Evolutionary conservation across 2,797 vertebrate genomes (phyloP).

Genomic region (Glossophaga mutica): DNA sequence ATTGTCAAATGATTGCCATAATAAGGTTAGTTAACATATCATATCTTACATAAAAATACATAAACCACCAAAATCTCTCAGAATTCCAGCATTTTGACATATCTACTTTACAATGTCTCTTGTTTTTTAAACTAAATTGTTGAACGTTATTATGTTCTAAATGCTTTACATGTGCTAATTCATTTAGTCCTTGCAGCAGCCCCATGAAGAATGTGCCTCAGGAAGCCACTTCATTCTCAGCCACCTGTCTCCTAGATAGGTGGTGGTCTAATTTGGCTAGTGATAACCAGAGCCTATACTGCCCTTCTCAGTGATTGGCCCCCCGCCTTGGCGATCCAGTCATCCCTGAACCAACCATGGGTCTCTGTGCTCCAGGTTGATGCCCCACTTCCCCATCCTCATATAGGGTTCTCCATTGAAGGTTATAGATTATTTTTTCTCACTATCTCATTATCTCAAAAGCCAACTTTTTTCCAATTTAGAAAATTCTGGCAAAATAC

Average conservation of each 20-base stretch:
- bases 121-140: neutral
- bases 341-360: neutral
- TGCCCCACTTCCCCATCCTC: neutral
- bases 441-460: neutral
- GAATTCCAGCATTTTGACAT: neutral
- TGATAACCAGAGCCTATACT: rapidly evolving
- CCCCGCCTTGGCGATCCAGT: too few species aligned
- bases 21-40: neutral
- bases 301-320: neutral
- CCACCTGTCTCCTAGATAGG: neutral
- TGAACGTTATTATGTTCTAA: neutral
- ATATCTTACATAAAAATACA: neutral
- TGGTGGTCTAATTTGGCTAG: rapidly evolving
- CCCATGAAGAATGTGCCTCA: neutral
- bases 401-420: neutral
- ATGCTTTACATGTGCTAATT: neutral
- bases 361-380: neutral
- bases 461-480: neutral
- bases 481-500: neutral
- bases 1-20: too few species aligned
- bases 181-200: neutral
- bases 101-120: neutral
- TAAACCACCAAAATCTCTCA: neutral
- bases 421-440: neutral
- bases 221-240: neutral